Percentiles rank a stretch among this genome's conserved stretches.
phyloP scores from a whole-genome alignment of 2,797 vertebrate genomes.

The Enteromius treurensis region DNA sequence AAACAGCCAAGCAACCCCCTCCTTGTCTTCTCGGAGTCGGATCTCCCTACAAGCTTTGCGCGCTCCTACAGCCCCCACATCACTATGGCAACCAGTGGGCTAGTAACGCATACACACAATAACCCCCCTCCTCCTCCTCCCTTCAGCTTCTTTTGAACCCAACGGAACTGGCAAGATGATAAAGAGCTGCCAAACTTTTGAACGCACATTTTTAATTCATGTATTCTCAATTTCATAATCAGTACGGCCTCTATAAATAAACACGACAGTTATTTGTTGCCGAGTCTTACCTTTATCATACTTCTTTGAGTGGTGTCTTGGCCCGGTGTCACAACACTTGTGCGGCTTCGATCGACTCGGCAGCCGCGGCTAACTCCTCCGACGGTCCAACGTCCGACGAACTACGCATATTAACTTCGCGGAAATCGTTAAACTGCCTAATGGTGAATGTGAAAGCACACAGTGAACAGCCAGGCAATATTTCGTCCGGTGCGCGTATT shows the following conservation, averaged over 20 bases:
- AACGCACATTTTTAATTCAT: not conserved
- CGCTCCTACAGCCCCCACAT: conserved; percentile 75
- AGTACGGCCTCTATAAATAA: not conserved
- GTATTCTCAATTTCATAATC: not conserved
- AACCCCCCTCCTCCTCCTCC: conserved; percentile 46
- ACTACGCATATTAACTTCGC: conserved; percentile 63
- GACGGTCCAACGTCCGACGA: conserved; percentile 55
- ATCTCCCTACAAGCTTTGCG: conserved; percentile 53
- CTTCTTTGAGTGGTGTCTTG: conserved; percentile 63
- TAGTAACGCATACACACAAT: conserved; percentile 68
- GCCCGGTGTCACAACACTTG: conserved; percentile 64
- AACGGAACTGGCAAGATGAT: conserved; percentile 28
- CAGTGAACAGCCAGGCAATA: not conserved
- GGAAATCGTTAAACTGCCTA: conserved; percentile 37
- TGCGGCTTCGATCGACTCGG: conserved; percentile 61
- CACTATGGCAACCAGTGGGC: conserved; percentile 80
- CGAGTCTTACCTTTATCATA: conserved; percentile 76
- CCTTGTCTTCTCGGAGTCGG: conserved; percentile 61
- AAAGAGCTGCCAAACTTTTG: not conserved
- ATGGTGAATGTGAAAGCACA: not conserved
- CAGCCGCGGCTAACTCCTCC: conserved; percentile 56
- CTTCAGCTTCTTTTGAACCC: conserved; percentile 40
- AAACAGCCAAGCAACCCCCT: conserved; percentile 59
- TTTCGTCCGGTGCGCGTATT: not conserved
- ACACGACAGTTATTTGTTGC: not conserved